A percentile compares a stretch with the other conserved stretches of the same genome.
These are phyloP conservation scores for Heliconius hermathena DNA, from an alignment of 1,140 invertebrate genomes.

Conservation along the genomic window DNA sequence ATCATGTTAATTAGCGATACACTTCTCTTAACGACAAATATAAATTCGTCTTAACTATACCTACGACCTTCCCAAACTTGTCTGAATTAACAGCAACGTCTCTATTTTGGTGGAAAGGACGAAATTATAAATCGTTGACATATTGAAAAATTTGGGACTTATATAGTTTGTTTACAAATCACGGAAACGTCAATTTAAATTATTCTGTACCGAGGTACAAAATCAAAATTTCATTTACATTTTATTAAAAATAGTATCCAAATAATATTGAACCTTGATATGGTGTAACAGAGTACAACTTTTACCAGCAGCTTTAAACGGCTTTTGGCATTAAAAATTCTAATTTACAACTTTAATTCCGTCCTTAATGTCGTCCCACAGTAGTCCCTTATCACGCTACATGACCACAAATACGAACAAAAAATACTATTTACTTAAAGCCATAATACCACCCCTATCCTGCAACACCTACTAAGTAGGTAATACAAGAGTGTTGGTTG, in stretches of 20 bases:
- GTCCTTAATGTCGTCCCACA: slow-evolving; percentile 5
- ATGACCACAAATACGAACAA: slow-evolving; percentile 19
- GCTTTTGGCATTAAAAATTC: slow-evolving; percentile 2
- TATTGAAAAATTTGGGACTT: no score
- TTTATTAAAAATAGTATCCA: background rate
- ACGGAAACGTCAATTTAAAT: background rate
- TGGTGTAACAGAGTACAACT: background rate
- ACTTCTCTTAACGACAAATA: no score
- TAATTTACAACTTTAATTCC: slow-evolving; percentile 29
- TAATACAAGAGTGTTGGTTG: background rate
- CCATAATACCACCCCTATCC: background rate
- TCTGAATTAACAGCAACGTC: no score
- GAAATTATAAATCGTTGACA: no score
- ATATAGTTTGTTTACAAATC: background rate
- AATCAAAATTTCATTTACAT: background rate
- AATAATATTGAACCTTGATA: background rate
- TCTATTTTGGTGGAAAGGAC: no score
- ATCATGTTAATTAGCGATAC: no score
- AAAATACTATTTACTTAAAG: slow-evolving; percentile 10
- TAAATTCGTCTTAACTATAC: no score
- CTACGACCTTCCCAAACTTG: no score
- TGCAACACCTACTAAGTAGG: background rate
- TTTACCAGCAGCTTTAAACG: slow-evolving; percentile 8
- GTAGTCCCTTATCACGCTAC: slow-evolving; percentile 3
- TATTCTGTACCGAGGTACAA: background rate